Base-by-base conservation (phyloP, 64 coral and sea anemone genomes). In the Astreopora myriophthalma region DNA sequence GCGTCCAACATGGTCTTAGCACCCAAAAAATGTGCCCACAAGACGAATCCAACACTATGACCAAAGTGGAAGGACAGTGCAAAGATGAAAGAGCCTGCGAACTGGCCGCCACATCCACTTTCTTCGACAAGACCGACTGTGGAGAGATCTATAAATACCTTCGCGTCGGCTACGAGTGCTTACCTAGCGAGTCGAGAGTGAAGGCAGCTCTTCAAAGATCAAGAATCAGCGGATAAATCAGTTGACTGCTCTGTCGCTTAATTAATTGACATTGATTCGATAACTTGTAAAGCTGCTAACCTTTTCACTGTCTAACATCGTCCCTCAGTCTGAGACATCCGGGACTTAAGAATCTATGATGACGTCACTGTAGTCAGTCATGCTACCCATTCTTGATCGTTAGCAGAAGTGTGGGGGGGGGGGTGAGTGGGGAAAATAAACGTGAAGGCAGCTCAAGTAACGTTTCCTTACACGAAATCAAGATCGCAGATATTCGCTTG, bases 91-190 rank as follows among this genome's bases (percentile, higher is more conserved):
- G 95, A 44, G 97, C 97, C 5, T 99, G 97, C 34, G 97, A 99
- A 28, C 80, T 99, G 34, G 87, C 86, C 6, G 97, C 97, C 0
- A 96, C 93, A 8, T 92, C 94, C 1, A 92, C 89, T 8, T 99
- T 99, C 82, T 99, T 99, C 25, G 97, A 99, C 90, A 99, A 94
- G 87, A 99, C 97, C 23, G 97, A 99, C 62, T 99, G 97, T 34
- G 85, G 91, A 26, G 85, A 87, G 23, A 87, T 89, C 0, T 95
- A 99, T 57, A 99, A 99, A 28, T 99, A 95, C 51, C 67, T 99
- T 12, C 87, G 94, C 22, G 48, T 99, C 14, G 81, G 96, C 3
- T 99, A 99, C 60, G 94, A 95, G 22, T 99, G 97, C 44, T 74
- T 92, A 14, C 94, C 91, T 13, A 94, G 92, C 28, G 97, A 99